These are phyloP conservation scores for Lysandra bellargus DNA, from an alignment of 2,888 invertebrate species.

Conservation along the genomic window DNA sequence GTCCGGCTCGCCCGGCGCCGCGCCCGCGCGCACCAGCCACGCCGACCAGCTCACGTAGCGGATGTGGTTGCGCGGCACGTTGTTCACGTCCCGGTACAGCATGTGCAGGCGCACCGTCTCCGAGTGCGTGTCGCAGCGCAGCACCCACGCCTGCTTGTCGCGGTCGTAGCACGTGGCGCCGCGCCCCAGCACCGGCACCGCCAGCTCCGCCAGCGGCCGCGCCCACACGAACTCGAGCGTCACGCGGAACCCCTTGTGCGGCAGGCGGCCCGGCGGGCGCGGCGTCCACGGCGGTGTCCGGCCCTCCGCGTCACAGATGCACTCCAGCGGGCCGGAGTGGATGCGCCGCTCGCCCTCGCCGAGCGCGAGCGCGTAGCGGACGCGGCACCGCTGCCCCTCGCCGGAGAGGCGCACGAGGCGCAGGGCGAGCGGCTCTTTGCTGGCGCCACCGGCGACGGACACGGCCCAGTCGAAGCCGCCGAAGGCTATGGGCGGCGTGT, in stretches of 20 bases:
- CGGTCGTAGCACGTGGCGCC: slow-evolving; percentile 86
- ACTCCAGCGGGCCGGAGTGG: slow-evolving; percentile 86
- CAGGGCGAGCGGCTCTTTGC: slow-evolving; percentile 77
- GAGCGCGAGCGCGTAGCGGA: slow-evolving; percentile 84
- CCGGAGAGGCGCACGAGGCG: slow-evolving; percentile 88
- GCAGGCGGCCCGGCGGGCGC: slow-evolving; percentile 81
- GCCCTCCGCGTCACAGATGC: slow-evolving; percentile 85
- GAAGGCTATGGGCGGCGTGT: slow-evolving; percentile 83
- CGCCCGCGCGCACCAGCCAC: slow-evolving; percentile 78
- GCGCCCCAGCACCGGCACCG: slow-evolving; percentile 79
- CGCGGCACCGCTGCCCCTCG: slow-evolving; percentile 89
- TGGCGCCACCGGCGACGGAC: slow-evolving; percentile 81
- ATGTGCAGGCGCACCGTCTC: slow-evolving; percentile 87
- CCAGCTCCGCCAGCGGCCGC: slow-evolving; percentile 79
- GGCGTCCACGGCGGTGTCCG: slow-evolving; percentile 86
- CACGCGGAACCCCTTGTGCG: slow-evolving; percentile 84
- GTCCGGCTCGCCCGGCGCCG: slow-evolving; percentile 82
- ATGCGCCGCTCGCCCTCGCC: slow-evolving; percentile 85
- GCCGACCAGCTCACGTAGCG: slow-evolving; percentile 86
- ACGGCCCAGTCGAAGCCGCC: slow-evolving; percentile 92
- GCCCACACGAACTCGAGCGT: slow-evolving; percentile 88
- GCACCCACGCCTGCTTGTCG: slow-evolving; percentile 89
- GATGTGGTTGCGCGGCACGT: slow-evolving; percentile 89
- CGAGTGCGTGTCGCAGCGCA: slow-evolving; percentile 88
- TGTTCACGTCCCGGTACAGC: slow-evolving; percentile 87